Conservation (phyloP, 2,113 vertebrate genomes). For the Anarhynchus alexandrinus region DNA sequence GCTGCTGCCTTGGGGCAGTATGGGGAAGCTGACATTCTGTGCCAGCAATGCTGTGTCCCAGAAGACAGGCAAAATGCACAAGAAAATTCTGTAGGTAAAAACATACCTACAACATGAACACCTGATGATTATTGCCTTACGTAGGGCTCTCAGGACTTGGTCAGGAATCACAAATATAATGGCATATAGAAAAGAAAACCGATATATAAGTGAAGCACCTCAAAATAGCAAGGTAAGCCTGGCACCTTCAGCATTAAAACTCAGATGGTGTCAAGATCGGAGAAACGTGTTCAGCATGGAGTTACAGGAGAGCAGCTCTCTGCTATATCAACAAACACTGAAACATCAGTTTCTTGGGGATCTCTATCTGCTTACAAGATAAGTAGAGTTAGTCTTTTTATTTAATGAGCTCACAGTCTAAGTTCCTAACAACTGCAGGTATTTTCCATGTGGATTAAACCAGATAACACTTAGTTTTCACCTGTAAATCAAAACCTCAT, state of each 20-base stretch:
- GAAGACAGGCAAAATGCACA: not conserved
- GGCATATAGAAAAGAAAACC: accelerated
- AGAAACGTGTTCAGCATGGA: accelerated
- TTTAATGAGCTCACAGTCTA: not conserved
- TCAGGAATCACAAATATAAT: accelerated
- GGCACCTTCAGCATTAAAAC: not conserved
- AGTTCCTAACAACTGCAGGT: not conserved
- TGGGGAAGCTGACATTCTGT: too few relatives aligned
- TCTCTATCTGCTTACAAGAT: not conserved
- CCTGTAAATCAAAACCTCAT: not conserved
- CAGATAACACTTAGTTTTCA: not conserved
- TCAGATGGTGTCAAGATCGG: accelerated
- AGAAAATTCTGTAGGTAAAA: not conserved
- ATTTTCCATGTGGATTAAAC: not conserved
- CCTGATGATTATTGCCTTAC: not conserved
- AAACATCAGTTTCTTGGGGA: not conserved
- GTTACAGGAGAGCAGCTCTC: not conserved
- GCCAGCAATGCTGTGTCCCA: not conserved
- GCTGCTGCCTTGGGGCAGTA: not conserved
- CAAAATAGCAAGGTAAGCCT: not conserved
- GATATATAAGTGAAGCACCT: not conserved
- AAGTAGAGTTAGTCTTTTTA: not conserved
- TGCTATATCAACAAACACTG: not conserved
- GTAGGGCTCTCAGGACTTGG: not conserved
- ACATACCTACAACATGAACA: accelerated